These are phyloP conservation scores for Trachythela sp. DNA, from an alignment of 64 coral and sea anemone genomes.

Conservation along the genomic window DNA sequence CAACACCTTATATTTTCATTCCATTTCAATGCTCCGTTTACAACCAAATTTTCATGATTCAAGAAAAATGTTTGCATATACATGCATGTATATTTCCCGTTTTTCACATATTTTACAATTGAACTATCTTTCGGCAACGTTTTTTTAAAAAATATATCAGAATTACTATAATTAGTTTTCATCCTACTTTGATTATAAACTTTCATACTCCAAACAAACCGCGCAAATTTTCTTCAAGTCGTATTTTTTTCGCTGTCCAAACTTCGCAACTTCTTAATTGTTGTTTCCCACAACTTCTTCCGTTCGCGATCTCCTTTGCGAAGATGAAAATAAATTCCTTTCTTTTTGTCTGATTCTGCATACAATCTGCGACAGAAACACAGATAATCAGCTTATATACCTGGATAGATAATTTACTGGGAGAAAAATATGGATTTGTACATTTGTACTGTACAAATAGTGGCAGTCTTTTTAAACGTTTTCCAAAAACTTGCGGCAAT, in stretches of 20 bases:
- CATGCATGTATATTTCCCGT: too few relatives aligned
- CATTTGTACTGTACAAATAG: too few relatives aligned
- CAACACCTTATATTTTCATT: too few relatives aligned
- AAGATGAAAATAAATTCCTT: conserved; percentile 52
- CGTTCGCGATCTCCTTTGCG: conserved; percentile 84
- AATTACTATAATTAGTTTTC: background rate
- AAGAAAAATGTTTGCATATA: too few relatives aligned
- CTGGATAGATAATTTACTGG: too few relatives aligned
- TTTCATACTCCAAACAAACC: background rate
- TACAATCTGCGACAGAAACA: conserved; percentile 57
- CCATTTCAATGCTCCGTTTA: too few relatives aligned
- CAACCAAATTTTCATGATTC: too few relatives aligned
- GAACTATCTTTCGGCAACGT: background rate
- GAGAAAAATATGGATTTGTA: too few relatives aligned
- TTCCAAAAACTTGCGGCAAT: too few relatives aligned
- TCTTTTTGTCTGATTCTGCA: conserved; percentile 72
- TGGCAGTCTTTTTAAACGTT: too few relatives aligned
- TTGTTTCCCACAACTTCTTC: conserved; percentile 90
- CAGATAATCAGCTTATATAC: background rate
- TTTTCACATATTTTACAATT: background rate
- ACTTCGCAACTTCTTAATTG: conserved; percentile 48
- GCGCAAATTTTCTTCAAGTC: background rate
- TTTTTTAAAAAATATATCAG: background rate
- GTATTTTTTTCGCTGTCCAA: background rate
- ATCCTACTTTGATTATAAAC: background rate